These are phyloP conservation scores for Solenodon paradoxus DNA, from an alignment of 2,113 vertebrate species.

Conservation along the genomic window DNA sequence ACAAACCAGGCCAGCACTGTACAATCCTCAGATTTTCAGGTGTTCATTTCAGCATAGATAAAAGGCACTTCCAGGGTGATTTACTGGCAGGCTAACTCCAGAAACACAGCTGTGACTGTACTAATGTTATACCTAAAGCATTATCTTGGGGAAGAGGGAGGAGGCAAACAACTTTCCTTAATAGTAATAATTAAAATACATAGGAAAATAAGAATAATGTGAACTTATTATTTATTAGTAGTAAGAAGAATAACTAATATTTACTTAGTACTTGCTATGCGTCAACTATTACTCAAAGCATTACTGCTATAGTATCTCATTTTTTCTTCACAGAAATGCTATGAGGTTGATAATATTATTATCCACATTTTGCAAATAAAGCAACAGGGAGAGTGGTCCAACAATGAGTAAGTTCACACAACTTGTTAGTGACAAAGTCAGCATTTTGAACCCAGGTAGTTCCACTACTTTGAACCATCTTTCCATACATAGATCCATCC, in stretches of 20 bases:
- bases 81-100: background rate
- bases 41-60: background rate
- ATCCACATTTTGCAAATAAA: background rate
- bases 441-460: background rate
- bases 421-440: background rate
- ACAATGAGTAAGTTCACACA: background rate
- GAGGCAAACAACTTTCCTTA: background rate
- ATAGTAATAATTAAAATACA: background rate
- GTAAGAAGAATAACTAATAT: background rate
- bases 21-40: background rate
- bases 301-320: background rate
- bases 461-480: background rate
- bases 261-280: background rate
- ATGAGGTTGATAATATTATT: background rate
- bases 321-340: slow-evolving; percentile 4
- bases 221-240: background rate
- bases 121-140: background rate
- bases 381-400: background rate
- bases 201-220: background rate
- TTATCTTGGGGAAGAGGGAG: background rate
- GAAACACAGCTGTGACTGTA: background rate
- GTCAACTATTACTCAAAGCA: background rate
- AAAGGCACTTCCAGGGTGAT: background rate
- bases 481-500: background rate
- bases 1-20: background rate